These are phyloP conservation scores for Eristalis tenax DNA, from an alignment of 2,888 invertebrate species.

Conservation along the genomic window DNA sequence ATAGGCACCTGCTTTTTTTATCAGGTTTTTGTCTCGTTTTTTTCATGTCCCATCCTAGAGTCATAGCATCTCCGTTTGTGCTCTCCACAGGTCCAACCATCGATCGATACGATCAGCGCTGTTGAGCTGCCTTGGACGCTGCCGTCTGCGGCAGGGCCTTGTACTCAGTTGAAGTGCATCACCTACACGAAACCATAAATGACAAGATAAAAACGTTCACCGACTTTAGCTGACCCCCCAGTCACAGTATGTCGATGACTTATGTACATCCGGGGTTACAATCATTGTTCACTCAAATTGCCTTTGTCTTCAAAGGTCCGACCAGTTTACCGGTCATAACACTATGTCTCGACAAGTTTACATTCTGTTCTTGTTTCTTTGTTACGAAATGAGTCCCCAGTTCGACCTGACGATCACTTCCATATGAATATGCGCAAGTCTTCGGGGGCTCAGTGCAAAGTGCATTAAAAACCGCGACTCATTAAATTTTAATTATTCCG, in stretches of 20 bases:
- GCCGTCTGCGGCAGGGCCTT: too few relatives aligned
- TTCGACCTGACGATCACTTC: background rate
- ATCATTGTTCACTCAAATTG: background rate
- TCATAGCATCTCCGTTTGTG: too few relatives aligned
- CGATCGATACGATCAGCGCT: too few relatives aligned
- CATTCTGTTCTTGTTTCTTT: background rate
- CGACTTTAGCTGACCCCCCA: background rate
- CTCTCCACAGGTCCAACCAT: background rate
- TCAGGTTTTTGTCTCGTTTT: background rate
- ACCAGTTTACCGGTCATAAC: background rate
- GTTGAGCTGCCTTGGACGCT: too few relatives aligned
- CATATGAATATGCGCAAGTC: background rate
- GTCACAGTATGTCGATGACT: background rate
- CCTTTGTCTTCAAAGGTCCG: background rate
- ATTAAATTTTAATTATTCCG: background rate
- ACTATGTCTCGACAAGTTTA: background rate
- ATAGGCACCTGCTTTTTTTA: background rate
- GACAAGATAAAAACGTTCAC: too few relatives aligned
- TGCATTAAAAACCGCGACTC: background rate
- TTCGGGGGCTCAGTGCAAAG: background rate
- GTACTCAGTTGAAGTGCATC: too few relatives aligned
- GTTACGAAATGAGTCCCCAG: background rate
- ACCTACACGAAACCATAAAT: too few relatives aligned
- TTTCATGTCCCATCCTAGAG: too few relatives aligned
- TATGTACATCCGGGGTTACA: background rate